Evolutionary conservation across 2,113 vertebrate species (phyloP).

Genomic region (Probosciger aterrimus): DNA sequence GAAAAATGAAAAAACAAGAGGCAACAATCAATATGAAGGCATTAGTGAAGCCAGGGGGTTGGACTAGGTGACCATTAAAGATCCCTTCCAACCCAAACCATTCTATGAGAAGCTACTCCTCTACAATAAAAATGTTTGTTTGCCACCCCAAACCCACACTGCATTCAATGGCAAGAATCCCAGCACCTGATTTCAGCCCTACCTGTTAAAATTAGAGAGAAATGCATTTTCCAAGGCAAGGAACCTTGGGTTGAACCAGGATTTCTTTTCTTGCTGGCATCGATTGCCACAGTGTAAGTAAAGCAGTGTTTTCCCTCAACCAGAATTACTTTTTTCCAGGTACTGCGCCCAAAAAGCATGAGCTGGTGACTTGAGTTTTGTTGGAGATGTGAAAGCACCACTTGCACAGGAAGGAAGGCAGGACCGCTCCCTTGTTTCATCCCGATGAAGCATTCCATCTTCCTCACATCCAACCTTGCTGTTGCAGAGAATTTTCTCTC

Average conservation of each 20-base stretch:
- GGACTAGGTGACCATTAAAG: background rate
- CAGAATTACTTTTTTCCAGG: background rate
- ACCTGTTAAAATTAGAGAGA: background rate
- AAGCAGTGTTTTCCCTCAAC: background rate
- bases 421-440: background rate
- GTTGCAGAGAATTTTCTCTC: background rate
- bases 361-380: background rate
- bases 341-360: background rate
- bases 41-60: background rate
- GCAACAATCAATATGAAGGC: background rate
- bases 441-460: background rate
- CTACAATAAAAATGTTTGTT: rapidly evolving
- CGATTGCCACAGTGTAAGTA: background rate
- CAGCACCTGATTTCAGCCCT: background rate
- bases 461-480: background rate
- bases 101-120: background rate
- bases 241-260: background rate
- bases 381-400: background rate
- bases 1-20: background rate
- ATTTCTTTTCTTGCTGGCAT: background rate
- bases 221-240: background rate
- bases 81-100: background rate
- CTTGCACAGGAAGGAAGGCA: background rate
- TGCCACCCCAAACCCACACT: background rate
- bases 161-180: background rate